Conservation (phyloP, 2,113 vertebrate genomes). For the Macrotis lagotis region DNA sequence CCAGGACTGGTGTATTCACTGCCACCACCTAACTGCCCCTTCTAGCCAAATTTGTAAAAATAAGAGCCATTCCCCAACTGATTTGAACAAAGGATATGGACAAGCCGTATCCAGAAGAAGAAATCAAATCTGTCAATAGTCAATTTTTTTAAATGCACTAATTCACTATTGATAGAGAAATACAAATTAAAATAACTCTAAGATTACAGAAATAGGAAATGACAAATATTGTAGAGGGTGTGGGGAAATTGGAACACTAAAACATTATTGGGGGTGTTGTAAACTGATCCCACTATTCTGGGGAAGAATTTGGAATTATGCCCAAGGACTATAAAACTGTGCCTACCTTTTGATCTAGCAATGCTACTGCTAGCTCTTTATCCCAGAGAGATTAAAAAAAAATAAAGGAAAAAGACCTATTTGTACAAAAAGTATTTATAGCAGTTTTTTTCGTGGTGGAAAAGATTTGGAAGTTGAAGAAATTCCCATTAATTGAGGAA, state of each 20-base stretch:
- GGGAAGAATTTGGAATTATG: neutral
- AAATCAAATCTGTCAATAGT: neutral
- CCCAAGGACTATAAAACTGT: neutral
- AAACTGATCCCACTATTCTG: neutral
- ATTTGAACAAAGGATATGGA: neutral
- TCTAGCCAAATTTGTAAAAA: neutral
- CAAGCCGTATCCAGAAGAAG: neutral
- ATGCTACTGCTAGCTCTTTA: neutral
- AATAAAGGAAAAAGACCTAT: neutral
- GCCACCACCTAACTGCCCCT: too few relatives aligned
- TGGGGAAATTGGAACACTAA: neutral
- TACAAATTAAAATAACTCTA: too few relatives aligned
- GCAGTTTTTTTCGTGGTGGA: neutral
- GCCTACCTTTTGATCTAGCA: neutral
- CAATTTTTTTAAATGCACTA: neutral
- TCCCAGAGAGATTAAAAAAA: neutral
- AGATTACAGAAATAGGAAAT: neutral
- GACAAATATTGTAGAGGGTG: neutral
- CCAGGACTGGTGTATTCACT: too few relatives aligned
- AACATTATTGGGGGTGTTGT: neutral
- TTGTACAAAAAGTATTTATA: neutral
- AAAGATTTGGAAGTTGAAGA: neutral
- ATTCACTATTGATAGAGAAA: too few relatives aligned
- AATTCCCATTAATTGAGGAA: neutral
- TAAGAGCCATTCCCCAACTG: neutral